A percentile compares a stretch with the other conserved stretches of the same genome.
Evolutionary conservation across 2,113 vertebrate genomes (phyloP).

Genomic region (Acinonyx jubatus): DNA sequence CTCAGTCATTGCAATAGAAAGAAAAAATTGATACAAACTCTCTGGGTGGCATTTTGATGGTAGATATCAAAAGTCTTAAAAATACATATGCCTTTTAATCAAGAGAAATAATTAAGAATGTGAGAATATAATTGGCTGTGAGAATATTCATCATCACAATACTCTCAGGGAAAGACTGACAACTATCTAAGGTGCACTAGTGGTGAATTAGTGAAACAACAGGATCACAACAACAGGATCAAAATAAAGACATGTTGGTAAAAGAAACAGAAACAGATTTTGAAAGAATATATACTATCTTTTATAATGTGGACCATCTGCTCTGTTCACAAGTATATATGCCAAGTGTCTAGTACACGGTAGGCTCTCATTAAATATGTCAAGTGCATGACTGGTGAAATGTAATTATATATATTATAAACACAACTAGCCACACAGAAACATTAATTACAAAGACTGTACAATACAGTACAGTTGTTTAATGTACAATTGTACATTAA

Average conservation of each 20-base stretch:
- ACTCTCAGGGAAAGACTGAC: neutral
- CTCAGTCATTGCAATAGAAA: neutral
- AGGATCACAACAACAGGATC: neutral
- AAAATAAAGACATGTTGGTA: neutral
- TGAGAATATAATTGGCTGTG: neutral
- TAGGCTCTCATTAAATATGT: neutral
- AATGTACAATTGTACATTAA: no score
- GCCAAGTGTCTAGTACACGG: neutral
- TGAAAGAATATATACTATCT: neutral
- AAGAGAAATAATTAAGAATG: conserved; percentile 22
- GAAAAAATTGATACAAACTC: neutral
- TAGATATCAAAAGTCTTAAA: neutral
- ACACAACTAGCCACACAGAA: conserved; percentile 1
- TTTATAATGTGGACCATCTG: neutral
- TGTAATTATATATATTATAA: neutral
- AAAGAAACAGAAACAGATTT: neutral
- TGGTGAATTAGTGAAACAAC: neutral
- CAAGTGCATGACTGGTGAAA: neutral
- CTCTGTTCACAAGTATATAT: neutral
- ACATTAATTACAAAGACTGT: neutral
- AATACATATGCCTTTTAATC: neutral
- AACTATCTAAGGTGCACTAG: neutral
- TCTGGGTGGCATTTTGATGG: neutral
- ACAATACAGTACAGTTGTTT: neutral
- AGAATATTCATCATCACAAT: neutral